Conservation (phyloP, 2,888 invertebrate species). For the Amphipoea lucens region DNA sequence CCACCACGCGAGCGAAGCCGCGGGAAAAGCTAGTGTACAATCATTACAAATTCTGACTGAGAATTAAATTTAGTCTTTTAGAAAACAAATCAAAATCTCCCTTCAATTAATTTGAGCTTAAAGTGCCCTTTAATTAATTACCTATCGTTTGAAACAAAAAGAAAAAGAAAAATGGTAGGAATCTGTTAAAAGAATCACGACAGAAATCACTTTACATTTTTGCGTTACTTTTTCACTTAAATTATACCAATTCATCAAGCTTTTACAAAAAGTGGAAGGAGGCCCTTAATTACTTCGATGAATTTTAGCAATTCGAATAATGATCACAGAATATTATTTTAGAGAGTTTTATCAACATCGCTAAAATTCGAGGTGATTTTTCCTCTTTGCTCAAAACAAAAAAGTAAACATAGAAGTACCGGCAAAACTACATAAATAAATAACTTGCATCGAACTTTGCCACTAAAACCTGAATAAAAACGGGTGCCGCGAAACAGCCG, state of each 20-base stretch:
- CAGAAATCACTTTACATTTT: constrained; percentile 38
- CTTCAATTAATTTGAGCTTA: constrained; percentile 14
- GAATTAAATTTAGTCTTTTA: neutral
- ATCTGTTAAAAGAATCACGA: constrained; percentile 14
- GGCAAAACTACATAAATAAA: constrained; percentile 3
- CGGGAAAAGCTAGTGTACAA: neutral
- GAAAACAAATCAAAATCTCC: neutral
- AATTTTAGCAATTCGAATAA: constrained; percentile 19
- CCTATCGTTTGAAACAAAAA: constrained; percentile 18
- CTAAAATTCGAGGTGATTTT: neutral
- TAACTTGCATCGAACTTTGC: constrained; percentile 35
- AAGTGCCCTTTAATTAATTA: constrained; percentile 28
- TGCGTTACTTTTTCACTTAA: constrained; percentile 37
- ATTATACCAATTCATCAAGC: constrained; percentile 41
- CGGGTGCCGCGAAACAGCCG: neutral
- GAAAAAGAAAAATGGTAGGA: constrained; percentile 18
- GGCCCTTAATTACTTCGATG: constrained; percentile 20
- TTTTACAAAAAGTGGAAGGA: constrained; percentile 11
- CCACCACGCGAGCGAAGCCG: neutral
- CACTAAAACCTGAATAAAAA: constrained; percentile 30
- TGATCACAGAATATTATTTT: constrained; percentile 13
- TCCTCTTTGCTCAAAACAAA: neutral
- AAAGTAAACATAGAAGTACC: neutral
- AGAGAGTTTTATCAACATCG: neutral
- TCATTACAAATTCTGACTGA: neutral